These are phyloP conservation scores for Gasterosteus aculeatus DNA, from an alignment of 2,113 vertebrate genomes.

Conservation along the genomic window DNA sequence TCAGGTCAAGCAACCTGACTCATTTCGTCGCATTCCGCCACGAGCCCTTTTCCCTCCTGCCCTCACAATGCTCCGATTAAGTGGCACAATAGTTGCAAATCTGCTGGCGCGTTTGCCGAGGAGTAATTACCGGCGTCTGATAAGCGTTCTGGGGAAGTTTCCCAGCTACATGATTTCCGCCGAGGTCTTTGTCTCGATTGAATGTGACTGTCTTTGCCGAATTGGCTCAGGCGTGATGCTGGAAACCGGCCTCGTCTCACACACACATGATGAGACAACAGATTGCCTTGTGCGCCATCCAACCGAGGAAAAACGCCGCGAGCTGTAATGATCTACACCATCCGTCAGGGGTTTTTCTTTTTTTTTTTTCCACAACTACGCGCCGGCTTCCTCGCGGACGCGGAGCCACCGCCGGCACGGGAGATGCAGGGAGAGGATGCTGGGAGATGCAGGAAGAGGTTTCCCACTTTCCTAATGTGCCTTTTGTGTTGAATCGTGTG, in stretches of 20 bases:
- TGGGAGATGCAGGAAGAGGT: constrained; percentile 43
- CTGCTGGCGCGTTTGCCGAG: constrained; percentile 70
- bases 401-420: neutral
- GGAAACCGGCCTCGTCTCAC: constrained; percentile 72
- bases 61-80: constrained; percentile 68
- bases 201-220: constrained; percentile 70
- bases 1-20: constrained; percentile 70
- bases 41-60: constrained; percentile 38
- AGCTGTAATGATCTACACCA: constrained; percentile 68
- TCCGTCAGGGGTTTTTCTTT: constrained; percentile 60
- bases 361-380: too few species aligned
- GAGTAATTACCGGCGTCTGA: constrained; percentile 73
- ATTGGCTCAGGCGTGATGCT: constrained; percentile 69
- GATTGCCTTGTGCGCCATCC: constrained; percentile 67
- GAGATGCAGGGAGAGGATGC: constrained; percentile 39
- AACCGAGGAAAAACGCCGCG: constrained; percentile 66
- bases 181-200: constrained; percentile 67
- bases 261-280: constrained; percentile 74
- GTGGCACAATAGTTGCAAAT: constrained; percentile 71
- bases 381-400: too few species aligned
- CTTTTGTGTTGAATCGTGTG: constrained; percentile 63
- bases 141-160: constrained; percentile 76
- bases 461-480: constrained; percentile 71
- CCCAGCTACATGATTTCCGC: constrained; percentile 71
- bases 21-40: constrained; percentile 61